Conservation (phyloP, 64 coral and sea anemone species). For the Pocillopora verrucosa region DNA sequence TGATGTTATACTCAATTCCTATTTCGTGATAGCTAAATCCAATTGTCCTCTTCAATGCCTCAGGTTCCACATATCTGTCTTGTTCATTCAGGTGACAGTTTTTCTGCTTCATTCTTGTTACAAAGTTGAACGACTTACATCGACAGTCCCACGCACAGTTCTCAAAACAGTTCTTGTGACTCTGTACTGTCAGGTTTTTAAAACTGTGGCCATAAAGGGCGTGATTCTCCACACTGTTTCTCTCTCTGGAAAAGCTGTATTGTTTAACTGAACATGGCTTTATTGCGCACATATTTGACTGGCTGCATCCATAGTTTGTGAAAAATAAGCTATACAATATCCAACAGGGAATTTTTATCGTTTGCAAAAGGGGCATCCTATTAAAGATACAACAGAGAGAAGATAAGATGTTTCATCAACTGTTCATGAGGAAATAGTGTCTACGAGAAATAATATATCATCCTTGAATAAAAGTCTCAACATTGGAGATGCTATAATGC, state of each 20-base stretch:
- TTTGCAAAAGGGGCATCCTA: background rate
- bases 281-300: background rate
- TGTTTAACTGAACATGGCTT: slow-evolving; percentile 5
- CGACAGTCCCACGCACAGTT: slow-evolving; percentile 16
- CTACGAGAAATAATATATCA: too few relatives aligned
- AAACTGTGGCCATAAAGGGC: background rate
- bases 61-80: slow-evolving; percentile 4
- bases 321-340: background rate
- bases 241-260: background rate
- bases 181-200: background rate
- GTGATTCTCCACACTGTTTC: slow-evolving; percentile 15
- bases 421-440: too few relatives aligned
- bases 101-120: background rate
- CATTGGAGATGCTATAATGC: too few relatives aligned
- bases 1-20: slow-evolving; percentile 6
- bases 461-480: too few relatives aligned
- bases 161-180: slow-evolving; percentile 22
- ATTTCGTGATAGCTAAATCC: slow-evolving; percentile 5
- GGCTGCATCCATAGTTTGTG: background rate
- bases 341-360: background rate
- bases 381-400: background rate
- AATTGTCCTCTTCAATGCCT: background rate
- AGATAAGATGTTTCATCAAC: background rate
- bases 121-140: slow-evolving; percentile 12
- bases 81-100: slow-evolving; percentile 11